Evolutionary conservation across 2,888 invertebrate genomes (phyloP).

Genomic region (Melolontha melolontha): DNA sequence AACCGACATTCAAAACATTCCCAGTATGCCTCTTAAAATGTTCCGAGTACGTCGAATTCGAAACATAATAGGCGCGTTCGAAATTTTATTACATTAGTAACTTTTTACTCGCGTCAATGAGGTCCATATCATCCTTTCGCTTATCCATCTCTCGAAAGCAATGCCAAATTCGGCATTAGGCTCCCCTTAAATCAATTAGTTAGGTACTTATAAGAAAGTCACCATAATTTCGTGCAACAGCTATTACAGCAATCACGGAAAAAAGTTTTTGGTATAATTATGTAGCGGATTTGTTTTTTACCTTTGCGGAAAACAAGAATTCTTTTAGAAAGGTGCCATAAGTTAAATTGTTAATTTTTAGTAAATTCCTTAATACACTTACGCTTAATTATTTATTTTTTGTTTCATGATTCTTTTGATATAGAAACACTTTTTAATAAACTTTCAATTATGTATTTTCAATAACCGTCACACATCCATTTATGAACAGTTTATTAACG

Average conservation of each 20-base stretch:
- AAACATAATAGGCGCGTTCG: slow-evolving; percentile 51
- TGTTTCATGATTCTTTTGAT: too few relatives aligned
- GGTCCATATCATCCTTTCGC: slow-evolving; percentile 6
- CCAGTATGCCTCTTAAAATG: slow-evolving; percentile 48
- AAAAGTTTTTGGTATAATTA: too few relatives aligned
- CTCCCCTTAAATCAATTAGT: slow-evolving; percentile 12
- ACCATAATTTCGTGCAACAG: slow-evolving; percentile 12
- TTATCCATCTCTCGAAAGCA: slow-evolving; percentile 11
- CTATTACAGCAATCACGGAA: slow-evolving; percentile 5
- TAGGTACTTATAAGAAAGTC: slow-evolving; percentile 17
- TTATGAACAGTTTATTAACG: too few relatives aligned
- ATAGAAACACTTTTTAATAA: too few relatives aligned
- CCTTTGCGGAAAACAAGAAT: too few relatives aligned
- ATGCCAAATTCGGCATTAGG: slow-evolving; percentile 22
- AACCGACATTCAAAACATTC: slow-evolving; percentile 40
- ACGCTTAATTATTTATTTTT: too few relatives aligned
- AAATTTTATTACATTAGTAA: slow-evolving; percentile 51
- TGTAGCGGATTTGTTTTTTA: too few relatives aligned
- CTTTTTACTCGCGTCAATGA: slow-evolving; percentile 43
- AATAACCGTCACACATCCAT: too few relatives aligned
- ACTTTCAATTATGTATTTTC: too few relatives aligned
- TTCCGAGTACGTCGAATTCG: slow-evolving; percentile 51
- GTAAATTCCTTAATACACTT: too few relatives aligned
- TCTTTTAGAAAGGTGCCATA: too few relatives aligned
- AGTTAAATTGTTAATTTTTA: too few relatives aligned